Conservation (phyloP, 2,888 invertebrate species). For the Tipula vernalis region DNA sequence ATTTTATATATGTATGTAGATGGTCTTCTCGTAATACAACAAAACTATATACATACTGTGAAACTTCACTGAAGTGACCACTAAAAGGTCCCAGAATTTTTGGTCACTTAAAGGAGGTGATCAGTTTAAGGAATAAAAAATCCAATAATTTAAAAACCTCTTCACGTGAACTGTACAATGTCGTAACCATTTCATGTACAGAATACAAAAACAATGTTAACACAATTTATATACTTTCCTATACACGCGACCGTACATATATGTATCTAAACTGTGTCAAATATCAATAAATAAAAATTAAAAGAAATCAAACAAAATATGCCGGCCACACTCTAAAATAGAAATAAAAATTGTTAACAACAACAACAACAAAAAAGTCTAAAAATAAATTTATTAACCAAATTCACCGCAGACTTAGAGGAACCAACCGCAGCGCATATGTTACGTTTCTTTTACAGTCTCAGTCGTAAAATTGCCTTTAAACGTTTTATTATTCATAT, state of each 20-base stretch:
- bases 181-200: background rate
- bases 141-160: background rate
- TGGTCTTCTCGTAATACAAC: too few species aligned
- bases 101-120: too few species aligned
- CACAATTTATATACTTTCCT: background rate
- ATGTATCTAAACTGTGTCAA: background rate
- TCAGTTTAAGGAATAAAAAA: too few species aligned
- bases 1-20: too few species aligned
- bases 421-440: background rate
- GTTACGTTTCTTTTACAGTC: too few species aligned
- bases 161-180: background rate
- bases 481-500: background rate
- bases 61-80: too few species aligned
- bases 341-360: background rate
- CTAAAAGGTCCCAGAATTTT: too few species aligned
- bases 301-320: background rate
- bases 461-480: too few species aligned
- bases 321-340: background rate
- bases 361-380: background rate
- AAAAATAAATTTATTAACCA: background rate
- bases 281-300: background rate
- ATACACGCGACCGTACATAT: background rate
- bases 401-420: background rate
- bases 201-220: background rate
- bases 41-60: too few species aligned